These are phyloP conservation scores for Serinus canaria DNA, from an alignment of 2,113 vertebrate species.

Conservation along the genomic window DNA sequence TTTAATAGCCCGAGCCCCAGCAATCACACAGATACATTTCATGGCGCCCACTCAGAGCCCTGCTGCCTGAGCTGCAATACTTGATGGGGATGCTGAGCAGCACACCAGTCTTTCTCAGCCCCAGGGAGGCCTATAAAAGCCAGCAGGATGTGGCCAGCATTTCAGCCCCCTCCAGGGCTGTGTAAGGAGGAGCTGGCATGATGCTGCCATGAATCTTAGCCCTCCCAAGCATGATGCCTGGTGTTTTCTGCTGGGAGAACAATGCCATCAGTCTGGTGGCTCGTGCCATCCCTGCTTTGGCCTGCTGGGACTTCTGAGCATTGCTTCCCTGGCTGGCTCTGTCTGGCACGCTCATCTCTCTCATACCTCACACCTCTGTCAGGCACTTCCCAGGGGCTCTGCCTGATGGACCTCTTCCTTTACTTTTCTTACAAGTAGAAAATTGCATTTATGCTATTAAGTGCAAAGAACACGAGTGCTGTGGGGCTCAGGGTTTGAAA, in stretches of 20 bases:
- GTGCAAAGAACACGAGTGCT: not conserved
- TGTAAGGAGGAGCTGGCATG: not conserved
- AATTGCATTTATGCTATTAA: not conserved
- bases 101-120: not conserved
- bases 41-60: not conserved
- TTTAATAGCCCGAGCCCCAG: not conserved
- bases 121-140: not conserved
- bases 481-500: not conserved
- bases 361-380: not conserved
- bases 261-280: not conserved
- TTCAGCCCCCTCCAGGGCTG: not conserved
- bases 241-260: rapidly evolving
- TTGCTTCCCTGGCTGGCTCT: not conserved
- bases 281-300: not conserved
- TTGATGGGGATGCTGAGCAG: not conserved
- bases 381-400: not conserved
- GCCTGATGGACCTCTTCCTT: not conserved
- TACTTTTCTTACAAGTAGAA: not conserved
- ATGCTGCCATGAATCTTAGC: not conserved
- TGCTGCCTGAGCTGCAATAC: not conserved
- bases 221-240: not conserved
- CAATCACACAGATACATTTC: not conserved
- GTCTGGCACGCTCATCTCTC: not conserved
- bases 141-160: not conserved
- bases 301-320: not conserved